Conservation (phyloP, 2,888 invertebrate genomes). For the Ganaspis brasiliensis region DNA sequence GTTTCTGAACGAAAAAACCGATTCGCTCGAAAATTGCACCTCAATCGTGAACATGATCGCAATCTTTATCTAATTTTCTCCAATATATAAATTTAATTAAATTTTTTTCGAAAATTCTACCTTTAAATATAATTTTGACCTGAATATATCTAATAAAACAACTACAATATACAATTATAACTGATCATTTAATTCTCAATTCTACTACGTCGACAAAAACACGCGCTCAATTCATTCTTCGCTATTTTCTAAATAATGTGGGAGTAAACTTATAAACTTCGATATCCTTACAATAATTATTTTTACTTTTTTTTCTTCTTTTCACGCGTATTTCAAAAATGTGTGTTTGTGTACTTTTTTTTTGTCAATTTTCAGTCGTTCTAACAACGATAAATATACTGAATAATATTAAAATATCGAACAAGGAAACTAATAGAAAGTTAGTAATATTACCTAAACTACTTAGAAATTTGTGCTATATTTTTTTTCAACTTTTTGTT, state of each 20-base stretch:
- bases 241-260: slow-evolving; percentile 54
- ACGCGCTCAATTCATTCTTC: slow-evolving; percentile 36
- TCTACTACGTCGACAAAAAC: slow-evolving; percentile 11
- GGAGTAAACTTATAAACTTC: slow-evolving; percentile 50
- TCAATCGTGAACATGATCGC: slow-evolving; percentile 42
- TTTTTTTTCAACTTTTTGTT: not conserved
- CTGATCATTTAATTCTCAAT: slow-evolving; percentile 34
- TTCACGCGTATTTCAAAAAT: slow-evolving; percentile 39
- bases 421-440: slow-evolving; percentile 9
- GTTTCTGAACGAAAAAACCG: slow-evolving; percentile 1
- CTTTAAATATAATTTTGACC: slow-evolving; percentile 34
- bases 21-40: slow-evolving; percentile 23
- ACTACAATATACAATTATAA: slow-evolving; percentile 29
- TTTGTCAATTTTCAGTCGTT: slow-evolving; percentile 24
- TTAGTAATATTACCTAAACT: slow-evolving; percentile 15
- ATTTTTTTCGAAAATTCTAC: slow-evolving; percentile 38
- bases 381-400: slow-evolving; percentile 25
- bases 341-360: no score
- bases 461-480: slow-evolving; percentile 31
- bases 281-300: slow-evolving; percentile 51
- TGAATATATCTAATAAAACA: slow-evolving; percentile 24
- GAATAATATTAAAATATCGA: slow-evolving; percentile 9
- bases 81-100: slow-evolving; percentile 14
- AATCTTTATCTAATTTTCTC: slow-evolving; percentile 20
- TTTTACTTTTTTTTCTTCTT: slow-evolving; percentile 38